Evolutionary conservation across 2,888 invertebrate species (phyloP).

Genomic region (Microctonus aethiopoides): DNA sequence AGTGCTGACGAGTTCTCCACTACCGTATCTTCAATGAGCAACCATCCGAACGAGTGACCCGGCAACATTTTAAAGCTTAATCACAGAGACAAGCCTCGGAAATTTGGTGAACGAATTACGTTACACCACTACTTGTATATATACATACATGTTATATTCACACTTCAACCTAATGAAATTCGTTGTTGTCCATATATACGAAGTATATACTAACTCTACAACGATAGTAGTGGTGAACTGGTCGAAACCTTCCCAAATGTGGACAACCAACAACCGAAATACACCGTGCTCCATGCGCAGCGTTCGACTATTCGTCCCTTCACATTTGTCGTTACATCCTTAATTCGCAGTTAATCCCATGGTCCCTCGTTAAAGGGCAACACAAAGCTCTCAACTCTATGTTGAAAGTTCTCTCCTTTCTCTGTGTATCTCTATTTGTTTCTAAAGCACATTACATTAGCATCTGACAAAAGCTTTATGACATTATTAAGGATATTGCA

Average conservation of each 20-base stretch:
- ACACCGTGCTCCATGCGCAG: conserved; percentile 1
- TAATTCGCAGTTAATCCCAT: conserved; percentile 40
- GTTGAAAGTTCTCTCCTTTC: conserved; percentile 1
- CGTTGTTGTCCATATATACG: background rate
- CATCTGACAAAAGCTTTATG: conserved; percentile 18
- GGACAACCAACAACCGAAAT: conserved; percentile 25
- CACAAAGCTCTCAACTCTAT: conserved; percentile 25
- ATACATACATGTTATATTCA: background rate
- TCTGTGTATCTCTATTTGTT: conserved; percentile 19
- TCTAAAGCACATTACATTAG: conserved; percentile 26
- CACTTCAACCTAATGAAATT: background rate
- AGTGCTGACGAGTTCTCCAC: background rate
- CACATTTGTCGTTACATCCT: conserved; percentile 36
- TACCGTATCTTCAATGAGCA: conserved; percentile 20
- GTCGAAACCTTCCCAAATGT: conserved; percentile 15
- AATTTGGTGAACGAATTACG: conserved; percentile 15
- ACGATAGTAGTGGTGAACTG: background rate
- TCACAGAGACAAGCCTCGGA: conserved; percentile 29
- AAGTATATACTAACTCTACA: background rate
- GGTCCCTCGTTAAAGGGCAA: conserved; percentile 20
- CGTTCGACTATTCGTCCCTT: conserved; percentile 31
- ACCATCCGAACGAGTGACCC: conserved; percentile 28
- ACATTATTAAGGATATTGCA: conserved; percentile 12
- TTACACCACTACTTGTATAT: background rate
- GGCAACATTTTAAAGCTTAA: conserved; percentile 37